Evolutionary conservation across 2,888 invertebrate species (phyloP).

Genomic region (Heliconius cydno): DNA sequence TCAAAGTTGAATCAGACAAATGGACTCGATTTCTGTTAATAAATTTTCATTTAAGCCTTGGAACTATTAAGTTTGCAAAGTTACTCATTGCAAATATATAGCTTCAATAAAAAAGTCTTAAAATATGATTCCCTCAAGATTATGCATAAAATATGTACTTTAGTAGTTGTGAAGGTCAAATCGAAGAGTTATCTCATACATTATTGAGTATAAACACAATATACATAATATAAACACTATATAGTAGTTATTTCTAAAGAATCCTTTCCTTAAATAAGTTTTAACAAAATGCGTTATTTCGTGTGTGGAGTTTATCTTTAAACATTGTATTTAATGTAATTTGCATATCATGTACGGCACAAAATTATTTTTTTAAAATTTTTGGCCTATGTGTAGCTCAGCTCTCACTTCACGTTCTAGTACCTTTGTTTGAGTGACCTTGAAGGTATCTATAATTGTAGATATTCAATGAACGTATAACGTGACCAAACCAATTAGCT

Average conservation of each 20-base stretch:
- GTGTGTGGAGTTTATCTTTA: too few species aligned
- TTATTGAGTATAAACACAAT: not conserved
- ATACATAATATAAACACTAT: not conserved
- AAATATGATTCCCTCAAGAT: not conserved
- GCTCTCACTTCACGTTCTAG: not conserved
- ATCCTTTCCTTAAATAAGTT: not conserved
- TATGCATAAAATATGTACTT: not conserved
- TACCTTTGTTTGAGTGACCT: slow-evolving; percentile 11
- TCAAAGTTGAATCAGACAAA: too few species aligned
- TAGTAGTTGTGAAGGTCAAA: not conserved
- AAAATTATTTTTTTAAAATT: not conserved
- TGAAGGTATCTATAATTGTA: not conserved
- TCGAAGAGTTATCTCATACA: not conserved
- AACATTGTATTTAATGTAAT: too few species aligned
- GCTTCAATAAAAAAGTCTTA: not conserved
- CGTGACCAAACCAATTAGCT: slow-evolving; percentile 15
- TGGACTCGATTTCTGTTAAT: not conserved
- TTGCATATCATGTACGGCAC: not conserved
- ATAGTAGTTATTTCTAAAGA: not conserved
- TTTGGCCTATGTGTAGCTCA: not conserved
- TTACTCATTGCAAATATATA: not conserved
- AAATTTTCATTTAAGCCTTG: not conserved
- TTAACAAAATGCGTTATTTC: not conserved
- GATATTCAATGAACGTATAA: not conserved
- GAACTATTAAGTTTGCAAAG: not conserved